Evolutionary conservation across 2,113 vertebrate genomes (phyloP), one percentile per base, ranked within the genome.

Genomic region (Urocitellus parryii): DNA sequence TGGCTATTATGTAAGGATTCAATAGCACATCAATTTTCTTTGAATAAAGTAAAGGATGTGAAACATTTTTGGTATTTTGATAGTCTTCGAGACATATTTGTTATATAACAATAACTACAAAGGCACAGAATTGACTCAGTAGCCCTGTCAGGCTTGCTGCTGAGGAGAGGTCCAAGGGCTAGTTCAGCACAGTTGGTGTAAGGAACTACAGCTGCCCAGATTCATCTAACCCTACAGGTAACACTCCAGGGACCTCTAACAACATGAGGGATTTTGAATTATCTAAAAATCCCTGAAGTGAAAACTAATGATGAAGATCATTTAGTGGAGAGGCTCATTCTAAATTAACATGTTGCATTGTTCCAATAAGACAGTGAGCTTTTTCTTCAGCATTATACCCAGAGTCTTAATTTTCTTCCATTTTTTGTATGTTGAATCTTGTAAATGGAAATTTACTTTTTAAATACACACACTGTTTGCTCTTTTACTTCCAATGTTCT

Each of bases 401-500:
- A 53, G 45, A 61, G 17, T 51, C 37, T 76, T 53, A 68, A 85
- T 70, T 70, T 61, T 70, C 39, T 34, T 70, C 3, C 58, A 20
- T 84, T 94, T 39, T 80, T 24, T 83, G 61, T 92, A 8, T 78
- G 25, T n/a, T 74, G 53, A 83, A 88, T 83, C 91, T 5, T 93
- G n/a, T 73, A 68, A 88, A 70, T 39, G 51, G 16, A 84, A n/a
- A 39, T 37, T 22, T 5, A 45, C 58, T 72, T 78, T 58, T 45
- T 32, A 39, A 17, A 39, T 68, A 58, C 8, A 70, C 0, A 51
- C 8, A 37, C 53, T 24, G 25, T 86, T 83, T 37, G 83, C 45
- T 73, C 11, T 51, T 77, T 51, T 63, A 77, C 34, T 12, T n/a
- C 25, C 63, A 67, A 14, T 67, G 14, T 24, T 88, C 18, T 76